Evolutionary conservation across 2,888 invertebrate genomes (phyloP), one percentile per base, ranked within the genome.

Genomic region (Erebia aethiops): DNA sequence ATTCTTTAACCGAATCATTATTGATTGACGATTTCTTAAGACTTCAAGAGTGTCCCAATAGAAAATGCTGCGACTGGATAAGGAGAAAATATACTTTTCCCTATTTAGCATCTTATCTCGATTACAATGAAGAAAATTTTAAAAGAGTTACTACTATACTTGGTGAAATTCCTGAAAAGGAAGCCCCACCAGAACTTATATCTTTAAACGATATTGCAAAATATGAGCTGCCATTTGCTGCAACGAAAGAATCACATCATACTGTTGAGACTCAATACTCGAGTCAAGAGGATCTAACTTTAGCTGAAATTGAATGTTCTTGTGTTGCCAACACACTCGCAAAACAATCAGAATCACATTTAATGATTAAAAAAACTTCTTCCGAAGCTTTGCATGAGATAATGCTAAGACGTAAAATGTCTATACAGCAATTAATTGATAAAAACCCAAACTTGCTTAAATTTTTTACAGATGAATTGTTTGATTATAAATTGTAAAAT

Each of bases 61-160:
- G 75, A 63, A 76, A 71, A 58, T 79, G 79, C 61, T 64, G 18
- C 18, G 65, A 76, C 46, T 72, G 63, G 69, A 56, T 69, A 56
- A 78, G 79, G 68, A 80, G 69, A n/a, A 69, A 35, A 35, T 7
- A 75, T 35, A 74, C 81, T 7, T 91, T 90, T 79, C 89, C 89
- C 2, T 72, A 82, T 71, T 74, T 90, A 49, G 74, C 81, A 46
- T 75, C 80, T 14, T 91, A 90, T 74, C 74, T 90, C 69, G 89
- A 93, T 80, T 93, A 82, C 70, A 84, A 81, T 8, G 90, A 92
- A 75, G 83, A 89, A 71, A 92, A 92, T 70, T 91, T 82, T 77
- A 74, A 77, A 72, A 81, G 81, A 74, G 85, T 92, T 0, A 82
- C 60, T 57, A 73, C 82, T n/a, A 83, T 89, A 66, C 76, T 90